A percentile compares a stretch with the other conserved stretches of the same genome.
phyloP scores from a whole-genome alignment of 2,888 invertebrate species.

The Eupeodes latifasciatus region DNA sequence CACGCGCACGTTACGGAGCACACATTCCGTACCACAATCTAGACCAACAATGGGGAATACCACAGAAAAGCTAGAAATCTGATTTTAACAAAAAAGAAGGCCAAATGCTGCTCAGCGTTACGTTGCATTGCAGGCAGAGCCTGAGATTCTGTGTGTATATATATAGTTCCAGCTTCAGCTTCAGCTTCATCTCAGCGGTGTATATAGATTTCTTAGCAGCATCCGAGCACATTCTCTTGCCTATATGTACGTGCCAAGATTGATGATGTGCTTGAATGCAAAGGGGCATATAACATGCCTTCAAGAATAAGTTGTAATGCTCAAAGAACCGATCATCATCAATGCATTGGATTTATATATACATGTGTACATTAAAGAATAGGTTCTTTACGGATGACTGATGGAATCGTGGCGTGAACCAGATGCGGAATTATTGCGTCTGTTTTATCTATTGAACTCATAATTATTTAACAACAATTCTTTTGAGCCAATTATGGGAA shows the following conservation, averaged over 20 bases:
- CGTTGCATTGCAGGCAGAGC: too few species aligned
- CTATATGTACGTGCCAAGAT: slow-evolving; percentile 59
- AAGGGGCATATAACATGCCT: slow-evolving; percentile 20
- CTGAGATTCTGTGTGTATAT: too few species aligned
- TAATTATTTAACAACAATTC: slow-evolving; percentile 69
- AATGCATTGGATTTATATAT: background rate
- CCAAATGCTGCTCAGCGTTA: background rate
- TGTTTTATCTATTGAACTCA: slow-evolving; percentile 43
- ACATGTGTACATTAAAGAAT: background rate
- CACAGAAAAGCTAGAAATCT: slow-evolving; percentile 54
- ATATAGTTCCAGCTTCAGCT: too few species aligned
- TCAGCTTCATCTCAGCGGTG: background rate
- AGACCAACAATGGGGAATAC: slow-evolving; percentile 70
- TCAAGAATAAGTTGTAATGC: slow-evolving; percentile 61
- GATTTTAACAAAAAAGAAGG: slow-evolving; percentile 28
- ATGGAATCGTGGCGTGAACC: slow-evolving; percentile 39
- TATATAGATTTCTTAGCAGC: slow-evolving; percentile 45
- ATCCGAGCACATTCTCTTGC: slow-evolving; percentile 41
- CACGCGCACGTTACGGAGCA: slow-evolving; percentile 49
- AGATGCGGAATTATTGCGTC: slow-evolving; percentile 65
- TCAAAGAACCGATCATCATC: slow-evolving; percentile 33
- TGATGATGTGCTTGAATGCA: slow-evolving; percentile 56
- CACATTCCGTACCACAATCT: slow-evolving; percentile 70
- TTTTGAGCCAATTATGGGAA: slow-evolving; percentile 57
- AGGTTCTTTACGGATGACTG: slow-evolving; percentile 22